phyloP scores from a whole-genome alignment of 2,888 invertebrate species.

The Brachypalpus laphriformis region DNA sequence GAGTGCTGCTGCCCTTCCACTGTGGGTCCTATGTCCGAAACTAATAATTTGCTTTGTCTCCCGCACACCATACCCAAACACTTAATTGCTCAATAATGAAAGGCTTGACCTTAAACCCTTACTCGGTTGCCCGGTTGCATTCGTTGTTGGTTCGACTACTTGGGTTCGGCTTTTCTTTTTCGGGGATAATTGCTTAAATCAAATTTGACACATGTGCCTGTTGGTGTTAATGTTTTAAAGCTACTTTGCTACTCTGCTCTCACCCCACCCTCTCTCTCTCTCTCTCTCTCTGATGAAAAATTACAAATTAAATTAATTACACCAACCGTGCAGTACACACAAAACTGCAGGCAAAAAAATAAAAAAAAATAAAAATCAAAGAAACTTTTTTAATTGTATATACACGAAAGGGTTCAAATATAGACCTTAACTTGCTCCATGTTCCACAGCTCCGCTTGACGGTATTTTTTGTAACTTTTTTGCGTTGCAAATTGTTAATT shows the following conservation, averaged over 20 bases:
- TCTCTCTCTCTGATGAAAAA: constrained; percentile 53
- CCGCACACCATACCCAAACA: constrained; percentile 14
- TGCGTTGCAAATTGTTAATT: constrained; percentile 67
- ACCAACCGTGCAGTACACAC: constrained; percentile 56
- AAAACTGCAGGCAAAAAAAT: constrained; percentile 50
- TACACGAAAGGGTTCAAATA: constrained; percentile 69
- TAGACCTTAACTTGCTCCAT: constrained; percentile 57
- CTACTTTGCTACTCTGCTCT: constrained; percentile 4
- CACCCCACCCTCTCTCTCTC: not conserved
- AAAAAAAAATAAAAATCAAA: constrained; percentile 39
- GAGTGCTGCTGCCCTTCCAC: not conserved
- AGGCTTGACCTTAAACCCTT: constrained; percentile 67
- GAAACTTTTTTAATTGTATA: constrained; percentile 72
- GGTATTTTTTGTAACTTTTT: constrained; percentile 20
- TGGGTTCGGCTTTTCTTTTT: constrained; percentile 46
- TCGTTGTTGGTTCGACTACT: constrained; percentile 9
- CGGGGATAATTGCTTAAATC: constrained; percentile 69
- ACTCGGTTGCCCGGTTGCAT: constrained; percentile 24
- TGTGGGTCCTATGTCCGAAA: constrained; percentile 34
- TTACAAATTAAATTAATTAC: constrained; percentile 73
- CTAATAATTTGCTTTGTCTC: constrained; percentile 68
- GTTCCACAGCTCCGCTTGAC: constrained; percentile 7
- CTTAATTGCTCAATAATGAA: constrained; percentile 71
- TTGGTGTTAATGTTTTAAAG: constrained; percentile 71
- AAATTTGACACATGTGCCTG: constrained; percentile 73